Percentiles rank a stretch among this genome's conserved stretches.
Conservation (phyloP, 2,888 invertebrate genomes). For the Limnephilus auricula region DNA sequence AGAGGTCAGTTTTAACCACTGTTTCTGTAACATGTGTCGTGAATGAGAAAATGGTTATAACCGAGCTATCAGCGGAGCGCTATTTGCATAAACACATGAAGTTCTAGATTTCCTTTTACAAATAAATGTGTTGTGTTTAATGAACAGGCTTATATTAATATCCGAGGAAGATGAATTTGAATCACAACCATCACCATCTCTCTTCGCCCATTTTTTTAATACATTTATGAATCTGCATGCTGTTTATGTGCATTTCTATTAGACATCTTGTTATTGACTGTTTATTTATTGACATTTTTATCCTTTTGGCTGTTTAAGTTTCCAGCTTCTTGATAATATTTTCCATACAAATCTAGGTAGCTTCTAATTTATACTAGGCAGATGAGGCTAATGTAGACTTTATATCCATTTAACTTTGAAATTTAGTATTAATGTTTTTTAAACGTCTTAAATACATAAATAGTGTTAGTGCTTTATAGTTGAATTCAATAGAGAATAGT, state of each 20-base stretch:
- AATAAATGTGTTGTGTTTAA: constrained; percentile 10
- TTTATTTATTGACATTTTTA: constrained; percentile 65
- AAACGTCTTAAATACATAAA: background rate
- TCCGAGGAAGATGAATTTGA: constrained; percentile 27
- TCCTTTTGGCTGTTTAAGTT: constrained; percentile 65
- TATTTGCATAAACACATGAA: background rate
- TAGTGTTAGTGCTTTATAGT: constrained; percentile 23
- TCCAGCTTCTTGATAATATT: constrained; percentile 55
- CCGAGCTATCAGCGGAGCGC: background rate
- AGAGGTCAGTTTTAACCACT: background rate
- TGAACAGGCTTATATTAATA: constrained; percentile 45
- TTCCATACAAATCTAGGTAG: constrained; percentile 42
- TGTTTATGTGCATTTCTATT: constrained; percentile 65
- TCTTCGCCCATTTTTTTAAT: constrained; percentile 60
- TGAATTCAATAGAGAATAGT: constrained; percentile 7
- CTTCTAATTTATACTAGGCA: constrained; percentile 42
- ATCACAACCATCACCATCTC: constrained; percentile 66
- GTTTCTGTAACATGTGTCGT: background rate
- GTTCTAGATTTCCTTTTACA: background rate
- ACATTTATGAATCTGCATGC: constrained; percentile 64
- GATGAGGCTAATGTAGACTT: constrained; percentile 38
- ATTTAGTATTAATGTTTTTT: constrained; percentile 33
- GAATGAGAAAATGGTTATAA: background rate
- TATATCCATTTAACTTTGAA: constrained; percentile 5
- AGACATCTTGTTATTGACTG: constrained; percentile 63